Percentiles rank a stretch among this genome's conserved stretches.
Conservation (phyloP, 2,888 invertebrate genomes). For the Agelastica alni region DNA sequence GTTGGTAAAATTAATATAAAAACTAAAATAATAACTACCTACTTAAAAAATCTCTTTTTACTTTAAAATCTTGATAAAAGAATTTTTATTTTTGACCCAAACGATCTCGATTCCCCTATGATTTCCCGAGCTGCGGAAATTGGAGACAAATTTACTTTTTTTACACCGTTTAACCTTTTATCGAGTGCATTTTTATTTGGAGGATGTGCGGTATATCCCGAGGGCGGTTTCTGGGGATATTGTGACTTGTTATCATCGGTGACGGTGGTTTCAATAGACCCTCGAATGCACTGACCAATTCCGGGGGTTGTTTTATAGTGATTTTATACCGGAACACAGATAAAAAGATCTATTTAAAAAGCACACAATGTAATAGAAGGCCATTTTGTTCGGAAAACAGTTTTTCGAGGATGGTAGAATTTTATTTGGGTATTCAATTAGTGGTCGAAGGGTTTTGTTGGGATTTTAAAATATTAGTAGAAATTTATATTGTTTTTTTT, state of each 20-base stretch:
- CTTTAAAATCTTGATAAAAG: too few relatives aligned
- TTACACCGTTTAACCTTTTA: conserved; percentile 40
- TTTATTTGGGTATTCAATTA: conserved; percentile 33
- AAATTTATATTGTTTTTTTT: too few relatives aligned
- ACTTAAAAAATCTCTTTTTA: too few relatives aligned
- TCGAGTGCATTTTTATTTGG: conserved; percentile 36
- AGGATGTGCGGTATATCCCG: conserved; percentile 28
- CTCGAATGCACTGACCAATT: conserved; percentile 33
- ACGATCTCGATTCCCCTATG: conserved; percentile 16
- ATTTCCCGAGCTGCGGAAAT: conserved; percentile 25
- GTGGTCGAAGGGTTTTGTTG: conserved; percentile 19
- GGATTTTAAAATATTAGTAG: too few relatives aligned
- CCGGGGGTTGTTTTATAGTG: conserved; percentile 34
- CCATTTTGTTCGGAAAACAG: conserved; percentile 32
- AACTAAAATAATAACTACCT: too few relatives aligned
- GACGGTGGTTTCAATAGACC: conserved; percentile 30
- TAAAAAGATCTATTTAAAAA: conserved; percentile 37
- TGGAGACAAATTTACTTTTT: conserved; percentile 37
- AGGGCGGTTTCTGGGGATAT: conserved; percentile 35
- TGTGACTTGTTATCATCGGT: conserved; percentile 32
- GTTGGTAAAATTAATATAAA: too few relatives aligned
- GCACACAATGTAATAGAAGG: conserved; percentile 30
- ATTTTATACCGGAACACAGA: conserved; percentile 33
- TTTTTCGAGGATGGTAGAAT: conserved; percentile 19
- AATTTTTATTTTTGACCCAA: too few relatives aligned